Evolutionary conservation across 2,888 invertebrate genomes (phyloP), one percentile per base, ranked within the genome.

Genomic region (Globia sparganii): DNA sequence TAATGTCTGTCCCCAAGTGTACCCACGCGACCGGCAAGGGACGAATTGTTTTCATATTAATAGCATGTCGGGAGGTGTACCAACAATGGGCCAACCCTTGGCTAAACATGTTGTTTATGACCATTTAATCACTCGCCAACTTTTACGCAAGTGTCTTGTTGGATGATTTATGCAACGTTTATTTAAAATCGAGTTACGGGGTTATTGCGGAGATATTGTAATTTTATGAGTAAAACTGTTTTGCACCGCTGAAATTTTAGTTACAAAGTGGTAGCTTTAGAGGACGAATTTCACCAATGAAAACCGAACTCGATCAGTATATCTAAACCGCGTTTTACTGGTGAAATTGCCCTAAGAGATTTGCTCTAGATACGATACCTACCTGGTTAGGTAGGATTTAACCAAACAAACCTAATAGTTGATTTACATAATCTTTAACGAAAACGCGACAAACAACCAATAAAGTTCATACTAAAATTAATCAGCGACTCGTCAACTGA

Each of bases 21-120:
- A 95, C 83, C 75, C 91, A 90, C 90, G 91, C 91, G 92, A 93
- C 91, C 89, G 90, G 90, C 94, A 91, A 94, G 96, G 96, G 96
- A 94, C 92, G 94, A 96, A 96, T 96, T 96, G 96, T 96, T 96
- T 96, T 96, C 95, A 92, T 95, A 96, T 96, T 96, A 96, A 95
- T 95, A 95, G 95, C 93, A 95, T 95, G 96, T 95, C 92, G 95
- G 94, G 94, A 95, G 92, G 93, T 89, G 88, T 91, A 88, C 89
- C 91, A 91, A 94, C 93, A 95, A 94, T 95, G 86, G 87, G 84
- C 85, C 83, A 85, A 86, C 93, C 90, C 94, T 92, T 90, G 90
- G 86, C 90, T 90, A 89, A 92, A 90, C 93, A 90, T 90, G 90
- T 89, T 93, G 89, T 90, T 90, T 88, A 91, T 90, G 88, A 88